A percentile compares a stretch with the other conserved stretches of the same genome.
Conservation (phyloP, 2,113 vertebrate species). For the Nannospalax galili region DNA sequence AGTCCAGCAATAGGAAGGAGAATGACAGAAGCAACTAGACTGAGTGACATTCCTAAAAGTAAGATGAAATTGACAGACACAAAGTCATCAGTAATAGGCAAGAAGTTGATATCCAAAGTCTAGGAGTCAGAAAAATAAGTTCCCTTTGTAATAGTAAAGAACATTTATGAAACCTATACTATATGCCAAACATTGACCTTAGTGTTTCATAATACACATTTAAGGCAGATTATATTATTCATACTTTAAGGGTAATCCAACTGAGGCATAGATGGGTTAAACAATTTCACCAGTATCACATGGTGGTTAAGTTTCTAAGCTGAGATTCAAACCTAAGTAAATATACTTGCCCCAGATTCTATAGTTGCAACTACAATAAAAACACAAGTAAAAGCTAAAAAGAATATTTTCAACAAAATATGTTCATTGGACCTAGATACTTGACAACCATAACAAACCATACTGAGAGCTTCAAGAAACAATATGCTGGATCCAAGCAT, state of each 20-base stretch:
- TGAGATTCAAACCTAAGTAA: slow-evolving; percentile 30
- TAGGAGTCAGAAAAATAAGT: neutral
- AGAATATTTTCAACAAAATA: slow-evolving; percentile 47
- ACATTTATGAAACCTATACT: slow-evolving; percentile 7
- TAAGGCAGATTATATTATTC: slow-evolving; percentile 1
- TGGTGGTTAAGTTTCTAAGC: slow-evolving; percentile 29
- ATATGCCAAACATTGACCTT: neutral
- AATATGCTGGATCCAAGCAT: neutral
- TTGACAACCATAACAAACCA: slow-evolving; percentile 10
- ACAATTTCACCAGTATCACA: slow-evolving; percentile 28
- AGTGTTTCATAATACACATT: slow-evolving; percentile 35
- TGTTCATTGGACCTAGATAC: slow-evolving; percentile 8
- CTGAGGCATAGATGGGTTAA: neutral
- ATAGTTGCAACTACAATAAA: neutral
- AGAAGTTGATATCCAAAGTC: neutral
- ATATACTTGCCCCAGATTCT: neutral
- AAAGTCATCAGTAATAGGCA: slow-evolving; percentile 38
- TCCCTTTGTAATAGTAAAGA: slow-evolving; percentile 17
- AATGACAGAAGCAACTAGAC: neutral
- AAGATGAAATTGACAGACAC: slow-evolving; percentile 13
- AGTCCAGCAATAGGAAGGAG: slow-evolving; percentile 18
- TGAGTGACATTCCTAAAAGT: slow-evolving; percentile 10
- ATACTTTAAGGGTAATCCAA: slow-evolving; percentile 21
- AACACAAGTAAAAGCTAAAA: slow-evolving; percentile 31
- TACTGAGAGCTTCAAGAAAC: neutral